Evolutionary conservation across 2,113 vertebrate species (phyloP).

Genomic region (Lipotes vexillifer): DNA sequence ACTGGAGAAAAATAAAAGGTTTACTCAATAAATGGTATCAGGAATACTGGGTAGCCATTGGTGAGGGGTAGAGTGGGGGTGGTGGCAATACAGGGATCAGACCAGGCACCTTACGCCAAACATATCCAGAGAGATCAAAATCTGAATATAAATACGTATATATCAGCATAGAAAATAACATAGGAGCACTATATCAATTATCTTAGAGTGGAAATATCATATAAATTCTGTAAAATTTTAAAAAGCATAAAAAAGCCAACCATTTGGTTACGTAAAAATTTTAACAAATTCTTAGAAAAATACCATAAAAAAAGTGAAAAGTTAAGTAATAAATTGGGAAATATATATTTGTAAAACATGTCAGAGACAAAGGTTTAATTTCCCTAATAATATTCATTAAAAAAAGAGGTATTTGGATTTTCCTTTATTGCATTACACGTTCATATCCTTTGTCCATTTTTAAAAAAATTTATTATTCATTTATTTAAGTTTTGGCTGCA

Average conservation of each 20-base stretch:
- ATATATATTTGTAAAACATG: not conserved
- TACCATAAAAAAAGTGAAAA: not conserved
- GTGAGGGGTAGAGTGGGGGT: not conserved
- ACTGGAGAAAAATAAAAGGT: too few relatives aligned
- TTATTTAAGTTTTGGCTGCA: too few relatives aligned
- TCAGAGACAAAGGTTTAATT: not conserved
- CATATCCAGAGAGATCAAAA: not conserved
- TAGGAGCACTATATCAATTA: not conserved
- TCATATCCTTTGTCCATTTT: not conserved
- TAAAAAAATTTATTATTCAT: too few relatives aligned
- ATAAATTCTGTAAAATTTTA: not conserved
- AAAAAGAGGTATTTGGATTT: not conserved
- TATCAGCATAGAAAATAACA: not conserved
- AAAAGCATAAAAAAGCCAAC: not conserved
- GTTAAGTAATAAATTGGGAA: not conserved
- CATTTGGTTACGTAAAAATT: not conserved
- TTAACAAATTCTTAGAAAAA: not conserved
- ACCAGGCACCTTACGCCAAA: not conserved
- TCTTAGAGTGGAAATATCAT: not conserved
- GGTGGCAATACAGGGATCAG: not conserved
- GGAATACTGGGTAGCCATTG: too few relatives aligned
- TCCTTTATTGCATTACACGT: not conserved
- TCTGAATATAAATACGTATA: not conserved
- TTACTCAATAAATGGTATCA: not conserved
- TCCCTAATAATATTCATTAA: not conserved